Evolutionary conservation across 1,140 invertebrate species (phyloP).

Genomic region (Drosophila ogumai): DNA sequence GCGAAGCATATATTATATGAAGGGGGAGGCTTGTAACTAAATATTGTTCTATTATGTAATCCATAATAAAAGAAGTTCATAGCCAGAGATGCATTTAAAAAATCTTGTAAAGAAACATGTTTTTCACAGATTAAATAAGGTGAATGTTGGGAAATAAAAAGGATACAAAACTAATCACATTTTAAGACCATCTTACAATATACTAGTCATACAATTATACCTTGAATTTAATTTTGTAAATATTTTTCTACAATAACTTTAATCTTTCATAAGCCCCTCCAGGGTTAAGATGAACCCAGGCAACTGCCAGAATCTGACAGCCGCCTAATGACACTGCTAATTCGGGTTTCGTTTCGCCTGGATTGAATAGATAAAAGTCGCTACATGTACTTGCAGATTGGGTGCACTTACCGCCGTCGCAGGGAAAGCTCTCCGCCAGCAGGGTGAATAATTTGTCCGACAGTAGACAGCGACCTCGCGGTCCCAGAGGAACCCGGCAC

Average conservation of each 20-base stretch:
- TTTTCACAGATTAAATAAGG: no score
- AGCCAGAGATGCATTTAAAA: no score
- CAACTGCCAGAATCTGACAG: background rate
- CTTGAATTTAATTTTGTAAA: no score
- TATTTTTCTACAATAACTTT: background rate
- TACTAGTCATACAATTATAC: no score
- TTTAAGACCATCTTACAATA: no score
- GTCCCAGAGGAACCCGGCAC: constrained; percentile 83
- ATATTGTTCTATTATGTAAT: background rate
- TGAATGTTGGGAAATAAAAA: no score
- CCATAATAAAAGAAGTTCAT: background rate
- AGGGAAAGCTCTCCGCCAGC: constrained; percentile 85
- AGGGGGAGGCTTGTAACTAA: background rate
- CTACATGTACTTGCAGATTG: constrained; percentile 12
- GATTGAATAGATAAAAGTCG: constrained; percentile 36
- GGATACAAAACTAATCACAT: no score
- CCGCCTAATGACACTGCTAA: constrained; percentile 63
- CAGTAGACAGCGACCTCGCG: constrained; percentile 84
- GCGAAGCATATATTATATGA: background rate
- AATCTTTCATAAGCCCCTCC: background rate
- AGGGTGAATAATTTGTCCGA: constrained; percentile 85
- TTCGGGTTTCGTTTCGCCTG: constrained; percentile 52
- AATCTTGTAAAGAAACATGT: background rate
- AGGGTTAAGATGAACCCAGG: background rate
- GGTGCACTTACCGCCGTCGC: constrained; percentile 77